Base-by-base conservation (phyloP, 2,113 vertebrate genomes). In the Periophthalmus modestus region DNA sequence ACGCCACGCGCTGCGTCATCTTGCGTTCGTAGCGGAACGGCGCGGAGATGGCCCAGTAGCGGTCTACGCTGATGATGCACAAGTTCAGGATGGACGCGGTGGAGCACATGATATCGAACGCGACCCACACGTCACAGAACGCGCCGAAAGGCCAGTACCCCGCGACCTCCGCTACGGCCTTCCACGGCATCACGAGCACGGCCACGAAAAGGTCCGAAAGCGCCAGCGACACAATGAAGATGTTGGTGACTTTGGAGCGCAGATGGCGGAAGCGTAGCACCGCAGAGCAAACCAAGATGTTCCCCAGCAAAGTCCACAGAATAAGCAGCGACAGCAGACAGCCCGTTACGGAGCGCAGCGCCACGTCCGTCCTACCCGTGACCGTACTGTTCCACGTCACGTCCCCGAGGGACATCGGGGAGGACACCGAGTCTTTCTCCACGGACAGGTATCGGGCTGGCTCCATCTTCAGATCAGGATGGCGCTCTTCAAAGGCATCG, bases 101-200 rank as follows among this genome's bases (percentile, higher is more conserved):
- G 85, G 95, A 98, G 84, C 97, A 99, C 96, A 96, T 97, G 82
- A 98, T 99, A 89, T 99, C 97, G 21, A 98, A 99, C 57, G 97
- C 97, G 83, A 99, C 95, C 97, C 97, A 99, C 61, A 97, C 54
- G 62, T 95, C 94, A 71, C 97, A 99, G 91, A 98, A 99, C 61
- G 93, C 89, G 50, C 97, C 97, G 39, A 99, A 99, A 6, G 97
- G 97, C 97, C 97, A 99, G 78, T 96, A 96, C 0, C 96, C 96
- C 0, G 95, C 95, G 75, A 99, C 96, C 76, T 99, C 97, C 0
- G 96, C 94, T 36, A 95, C 96, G 0, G 97, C 97, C 89, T 98
- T 98, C 97, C 97, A 99, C 4, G 97, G 97, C 97, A 98, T 99
- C 71, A 99, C 97, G 19, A 99, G 92, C 67, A 98, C 82, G 3